These are phyloP conservation scores for Lepidochitona cinerea DNA, from an alignment of 2,888 invertebrate species.

Conservation along the genomic window DNA sequence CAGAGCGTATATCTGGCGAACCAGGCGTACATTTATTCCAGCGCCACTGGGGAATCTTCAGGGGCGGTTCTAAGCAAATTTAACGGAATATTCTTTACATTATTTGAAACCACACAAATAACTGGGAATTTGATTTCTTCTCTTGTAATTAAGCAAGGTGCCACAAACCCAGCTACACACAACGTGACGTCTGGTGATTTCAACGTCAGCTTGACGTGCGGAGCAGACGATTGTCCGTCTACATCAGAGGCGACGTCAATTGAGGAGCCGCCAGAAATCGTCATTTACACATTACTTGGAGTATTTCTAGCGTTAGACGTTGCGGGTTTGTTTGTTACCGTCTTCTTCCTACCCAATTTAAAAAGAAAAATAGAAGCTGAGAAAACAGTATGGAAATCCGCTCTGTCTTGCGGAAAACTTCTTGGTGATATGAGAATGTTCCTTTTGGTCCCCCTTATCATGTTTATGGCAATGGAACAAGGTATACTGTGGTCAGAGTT, in stretches of 20 bases:
- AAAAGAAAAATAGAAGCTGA: conserved; percentile 26
- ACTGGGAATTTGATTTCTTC: conserved; percentile 63
- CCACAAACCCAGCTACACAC: background rate
- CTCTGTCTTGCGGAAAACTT: conserved; percentile 40
- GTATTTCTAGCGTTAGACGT: conserved; percentile 51
- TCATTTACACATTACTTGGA: conserved; percentile 55
- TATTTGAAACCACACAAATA: conserved; percentile 60
- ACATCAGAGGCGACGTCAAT: conserved; percentile 26
- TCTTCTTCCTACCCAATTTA: conserved; percentile 45
- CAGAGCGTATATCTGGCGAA: conserved; percentile 62
- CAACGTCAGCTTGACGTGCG: conserved; percentile 30
- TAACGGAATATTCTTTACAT: conserved; percentile 61
- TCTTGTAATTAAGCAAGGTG: conserved; percentile 44
- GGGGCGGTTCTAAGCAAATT: conserved; percentile 54
- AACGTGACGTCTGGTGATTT: background rate
- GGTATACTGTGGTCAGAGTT: conserved; percentile 61
- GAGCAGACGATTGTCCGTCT: conserved; percentile 47
- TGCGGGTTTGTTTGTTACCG: conserved; percentile 48
- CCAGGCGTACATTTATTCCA: conserved; percentile 52
- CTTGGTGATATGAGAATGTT: conserved; percentile 44
- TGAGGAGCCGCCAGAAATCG: conserved; percentile 40
- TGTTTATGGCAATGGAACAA: conserved; percentile 62
- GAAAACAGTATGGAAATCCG: conserved; percentile 27
- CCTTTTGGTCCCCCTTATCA: conserved; percentile 59
- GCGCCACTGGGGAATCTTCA: conserved; percentile 35